Evolutionary conservation across 1,140 invertebrate species (phyloP), one percentile per base, ranked within the genome.

Genomic region (Drosophila rufa): DNA sequence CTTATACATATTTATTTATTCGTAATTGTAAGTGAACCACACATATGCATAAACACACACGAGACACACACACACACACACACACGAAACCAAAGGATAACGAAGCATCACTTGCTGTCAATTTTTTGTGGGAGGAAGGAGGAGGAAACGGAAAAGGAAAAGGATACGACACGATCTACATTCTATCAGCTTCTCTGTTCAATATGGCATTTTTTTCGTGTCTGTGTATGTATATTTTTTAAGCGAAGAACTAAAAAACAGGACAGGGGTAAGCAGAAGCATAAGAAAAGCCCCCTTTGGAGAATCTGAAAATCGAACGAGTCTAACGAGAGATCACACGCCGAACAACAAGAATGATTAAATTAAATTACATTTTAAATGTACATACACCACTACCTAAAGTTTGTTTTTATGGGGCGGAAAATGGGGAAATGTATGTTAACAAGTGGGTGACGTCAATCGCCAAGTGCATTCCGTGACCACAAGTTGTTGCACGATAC

Each of bases 311-410:
- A 70, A 67, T 59, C 61, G 55, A 60, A 65, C 14, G 51, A 40
- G 22, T 46, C 33, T 38, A 64, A 48, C 14, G 62, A 40, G 62
- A 40, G 62, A 56, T 66, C 60, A 76, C 64, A 68, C 53, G 55
- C 60, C 55, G 74, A 68, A 47, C 38, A 64, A 65, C 43, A 66
- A 76, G 46, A 57, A 68, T 65, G 46, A 57, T 65, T 65, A 84
- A 80, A 79, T 78, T 75, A 93, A 91, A 82, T 82, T 87, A 90
- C 82, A 86, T 91, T 86, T 74, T 55, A 90, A 91, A 91, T 91
- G 82, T 82, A 82, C 46, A 76, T 64, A 45, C 46, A 62, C 30
- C 47, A 70, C 15, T 17, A 69, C 1, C 11, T 45, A 5, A 22
- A 12, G 33, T 38, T 22, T 19, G 15, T 8, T 17, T 33, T 33